A percentile compares a stretch with the other conserved stretches of the same genome.
Evolutionary conservation across 2,113 vertebrate genomes (phyloP).

Genomic region (Silurus glanis): DNA sequence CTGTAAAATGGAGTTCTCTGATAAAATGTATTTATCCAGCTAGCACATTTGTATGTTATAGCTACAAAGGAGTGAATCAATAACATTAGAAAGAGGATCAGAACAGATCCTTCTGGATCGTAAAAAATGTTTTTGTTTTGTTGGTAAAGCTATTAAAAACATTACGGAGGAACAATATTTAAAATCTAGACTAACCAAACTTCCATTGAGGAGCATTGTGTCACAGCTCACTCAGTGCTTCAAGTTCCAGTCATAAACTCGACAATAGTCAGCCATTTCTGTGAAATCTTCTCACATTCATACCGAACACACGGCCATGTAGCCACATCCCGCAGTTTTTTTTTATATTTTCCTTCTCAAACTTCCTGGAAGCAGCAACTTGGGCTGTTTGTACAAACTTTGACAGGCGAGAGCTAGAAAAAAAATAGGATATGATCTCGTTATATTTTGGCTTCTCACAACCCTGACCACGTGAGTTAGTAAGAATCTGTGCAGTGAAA

Average conservation of each 20-base stretch:
- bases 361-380: conserved; percentile 63
- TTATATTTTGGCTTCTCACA: conserved; percentile 74
- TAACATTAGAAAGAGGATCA: not conserved
- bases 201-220: not conserved
- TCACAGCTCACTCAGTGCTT: not conserved
- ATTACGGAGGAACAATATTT: not conserved
- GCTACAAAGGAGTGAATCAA: too few relatives aligned
- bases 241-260: not conserved
- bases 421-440: conserved; percentile 73
- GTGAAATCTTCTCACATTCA: not conserved
- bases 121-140: not conserved
- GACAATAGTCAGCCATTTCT: not conserved
- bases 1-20: not conserved
- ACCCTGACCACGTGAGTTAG: conserved; percentile 74
- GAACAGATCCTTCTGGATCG: not conserved
- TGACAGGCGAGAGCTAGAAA: conserved; percentile 63
- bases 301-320: not conserved
- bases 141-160: not conserved
- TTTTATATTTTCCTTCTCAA: conserved; percentile 7
- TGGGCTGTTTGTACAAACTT: conserved; percentile 66
- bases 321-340: conserved; percentile 1
- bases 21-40: too few relatives aligned
- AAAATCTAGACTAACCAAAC: not conserved
- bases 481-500: conserved; percentile 63
- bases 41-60: too few relatives aligned